A percentile compares a stretch with the other conserved stretches of the same genome.
Conservation (phyloP, 2,888 invertebrate species). For the Drosophila lacicola region DNA sequence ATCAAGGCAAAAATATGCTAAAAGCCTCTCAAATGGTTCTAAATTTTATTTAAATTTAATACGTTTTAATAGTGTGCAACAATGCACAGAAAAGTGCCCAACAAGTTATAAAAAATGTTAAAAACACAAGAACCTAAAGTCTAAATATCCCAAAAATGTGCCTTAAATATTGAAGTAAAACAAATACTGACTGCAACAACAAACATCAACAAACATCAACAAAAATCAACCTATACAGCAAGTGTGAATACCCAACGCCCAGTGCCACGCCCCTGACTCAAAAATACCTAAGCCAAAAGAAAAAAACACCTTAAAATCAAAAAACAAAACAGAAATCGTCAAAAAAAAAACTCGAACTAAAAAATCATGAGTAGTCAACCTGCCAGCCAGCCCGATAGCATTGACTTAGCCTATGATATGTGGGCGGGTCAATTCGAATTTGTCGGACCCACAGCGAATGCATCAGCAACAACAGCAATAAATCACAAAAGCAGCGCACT, state of each 20-base stretch:
- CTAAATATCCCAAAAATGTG: conserved; percentile 47
- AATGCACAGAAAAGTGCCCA: conserved; percentile 62
- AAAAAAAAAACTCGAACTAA: conserved; percentile 31
- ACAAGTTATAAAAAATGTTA: conserved; percentile 29
- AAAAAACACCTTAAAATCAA: conserved; percentile 36
- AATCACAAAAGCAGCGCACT: conserved; percentile 55
- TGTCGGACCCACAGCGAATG: conserved; percentile 86
- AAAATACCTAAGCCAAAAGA: conserved; percentile 31
- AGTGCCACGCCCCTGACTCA: conserved; percentile 68
- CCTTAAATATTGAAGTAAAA: conserved; percentile 49
- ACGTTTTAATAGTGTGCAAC: conserved; percentile 16
- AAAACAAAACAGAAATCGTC: conserved; percentile 11
- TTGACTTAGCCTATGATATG: conserved; percentile 93
- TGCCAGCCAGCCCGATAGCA: conserved; percentile 86
- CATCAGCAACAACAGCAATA: conserved; percentile 66
- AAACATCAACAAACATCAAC: neutral
- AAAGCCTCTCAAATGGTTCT: neutral
- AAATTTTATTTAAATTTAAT: neutral
- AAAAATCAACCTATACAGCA: conserved; percentile 14
- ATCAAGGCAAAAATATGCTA: too few species aligned
- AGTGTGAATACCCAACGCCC: conserved; percentile 52
- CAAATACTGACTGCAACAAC: conserved; percentile 58
- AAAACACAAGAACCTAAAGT: conserved; percentile 17
- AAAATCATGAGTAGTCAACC: conserved; percentile 84
- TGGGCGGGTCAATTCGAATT: conserved; percentile 96